Evolutionary conservation across 2,797 vertebrate genomes (phyloP).

Genomic region (Phataginus tricuspis): DNA sequence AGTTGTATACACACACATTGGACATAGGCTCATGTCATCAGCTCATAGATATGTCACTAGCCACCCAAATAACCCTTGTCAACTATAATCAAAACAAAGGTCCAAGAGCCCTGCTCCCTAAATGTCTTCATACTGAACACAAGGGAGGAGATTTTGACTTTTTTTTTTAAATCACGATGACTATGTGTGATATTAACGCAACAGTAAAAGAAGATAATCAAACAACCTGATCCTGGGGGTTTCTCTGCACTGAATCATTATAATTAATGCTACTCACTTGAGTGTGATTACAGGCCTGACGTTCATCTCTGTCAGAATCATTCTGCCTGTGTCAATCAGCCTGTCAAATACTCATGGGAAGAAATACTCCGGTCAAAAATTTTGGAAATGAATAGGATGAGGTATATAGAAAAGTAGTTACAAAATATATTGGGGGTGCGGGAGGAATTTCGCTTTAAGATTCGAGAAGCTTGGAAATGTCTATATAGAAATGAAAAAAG

Average conservation of each 20-base stretch:
- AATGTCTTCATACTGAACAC: background rate
- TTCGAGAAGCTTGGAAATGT: background rate
- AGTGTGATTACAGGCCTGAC: fast-evolving
- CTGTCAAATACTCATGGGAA: background rate
- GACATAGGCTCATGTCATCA: background rate
- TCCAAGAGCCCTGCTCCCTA: background rate
- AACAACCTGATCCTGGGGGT: background rate
- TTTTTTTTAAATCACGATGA: background rate
- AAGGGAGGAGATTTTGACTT: background rate
- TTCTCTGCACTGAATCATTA: background rate
- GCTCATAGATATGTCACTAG: background rate
- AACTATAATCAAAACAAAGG: background rate
- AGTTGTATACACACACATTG: background rate
- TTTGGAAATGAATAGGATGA: background rate
- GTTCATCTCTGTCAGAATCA: background rate
- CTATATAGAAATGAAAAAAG: background rate
- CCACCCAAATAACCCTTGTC: background rate
- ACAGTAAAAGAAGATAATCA: background rate
- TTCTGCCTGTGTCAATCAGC: background rate
- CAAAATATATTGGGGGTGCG: background rate
- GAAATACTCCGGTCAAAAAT: background rate
- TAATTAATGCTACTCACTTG: background rate
- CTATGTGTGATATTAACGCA: background rate
- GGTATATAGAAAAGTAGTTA: background rate
- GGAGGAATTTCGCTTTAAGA: background rate